Conservation (phyloP, 2,888 invertebrate genomes). For the Beris chalybata region DNA sequence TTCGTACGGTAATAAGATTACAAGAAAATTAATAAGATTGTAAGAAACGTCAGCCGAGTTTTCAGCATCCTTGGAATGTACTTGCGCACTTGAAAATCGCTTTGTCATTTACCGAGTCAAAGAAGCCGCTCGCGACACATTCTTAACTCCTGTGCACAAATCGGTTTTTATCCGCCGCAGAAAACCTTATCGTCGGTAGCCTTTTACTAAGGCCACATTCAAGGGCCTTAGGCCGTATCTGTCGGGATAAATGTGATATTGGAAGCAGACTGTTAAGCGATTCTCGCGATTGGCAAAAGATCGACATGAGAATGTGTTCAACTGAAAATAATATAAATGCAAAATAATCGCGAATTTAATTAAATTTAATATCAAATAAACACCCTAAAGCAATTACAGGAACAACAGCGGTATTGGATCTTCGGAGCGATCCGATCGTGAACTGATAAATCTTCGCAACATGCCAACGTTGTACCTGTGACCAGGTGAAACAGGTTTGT, state of each 20-base stretch:
- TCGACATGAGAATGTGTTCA: conserved; percentile 14
- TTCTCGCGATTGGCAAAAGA: conserved; percentile 18
- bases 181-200: conserved; percentile 17
- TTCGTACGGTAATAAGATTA: too few species aligned
- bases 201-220: neutral
- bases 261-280: conserved; percentile 20
- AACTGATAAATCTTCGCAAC: conserved; percentile 37
- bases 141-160: conserved; percentile 22
- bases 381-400: conserved; percentile 35
- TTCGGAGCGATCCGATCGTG: conserved; percentile 18
- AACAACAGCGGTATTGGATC: neutral
- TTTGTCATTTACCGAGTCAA: conserved; percentile 18
- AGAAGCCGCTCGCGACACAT: conserved; percentile 17
- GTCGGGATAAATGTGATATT: conserved; percentile 5
- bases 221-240: conserved; percentile 15
- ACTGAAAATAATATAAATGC: conserved; percentile 30
- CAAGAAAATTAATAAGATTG: conserved; percentile 7
- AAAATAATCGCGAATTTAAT: conserved; percentile 36
- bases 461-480: conserved; percentile 15
- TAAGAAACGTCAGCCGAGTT: conserved; percentile 6
- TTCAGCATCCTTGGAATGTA: conserved; percentile 12
- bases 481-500: conserved; percentile 15
- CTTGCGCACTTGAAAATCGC: conserved; percentile 2
- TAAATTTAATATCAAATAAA: conserved; percentile 39
- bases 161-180: conserved; percentile 11